Evolutionary conservation across 2,888 invertebrate genomes (phyloP), one percentile per base, ranked within the genome.

Genomic region (Adelphocoris suturalis): DNA sequence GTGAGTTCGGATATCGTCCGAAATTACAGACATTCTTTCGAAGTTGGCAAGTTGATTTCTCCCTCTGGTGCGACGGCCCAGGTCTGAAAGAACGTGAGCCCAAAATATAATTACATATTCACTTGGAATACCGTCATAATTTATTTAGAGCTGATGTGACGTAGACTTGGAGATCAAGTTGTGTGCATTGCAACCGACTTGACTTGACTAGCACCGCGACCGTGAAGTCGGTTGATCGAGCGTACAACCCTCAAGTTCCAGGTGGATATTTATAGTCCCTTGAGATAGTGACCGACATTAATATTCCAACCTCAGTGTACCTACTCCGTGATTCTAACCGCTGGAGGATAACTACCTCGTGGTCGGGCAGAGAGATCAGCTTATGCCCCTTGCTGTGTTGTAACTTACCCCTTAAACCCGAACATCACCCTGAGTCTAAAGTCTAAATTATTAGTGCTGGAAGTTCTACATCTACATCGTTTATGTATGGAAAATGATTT

Each of bases 301-400:
- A 78, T 78, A 78, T 78, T 46, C 37, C 47, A 78, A 37, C 78
- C 78, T 78, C 46, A 47, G 78, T 78, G 78, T 47, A 78, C 78
- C 78, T 78, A 78, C 78, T 78, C 78, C 46, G 78, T 78, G 78
- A 78, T 78, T 78, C 78, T 78, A 78, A 78, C 78, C 78, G 46
- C 78, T 78, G 78, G 78, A 78, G 78, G 78, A 78, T 78, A 78
- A 68, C 68, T 23, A 68, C 68, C 68, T 68, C 27, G 68, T 19
- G 68, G 68, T 14, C n/a, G 68, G 27, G 19, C 19, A 23, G n/a
- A 9, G n/a, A 23, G 23, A 23, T 68, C 37, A 68, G 68, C 68
- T 68, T 68, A 23, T 23, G 23, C n/a, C 19, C n/a, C n/a, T 19
- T 23, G 19, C 23, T 13, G 23, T 27, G 27, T 23, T 68, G 23